These are phyloP conservation scores for Phocoena phocoena DNA, from an alignment of 2,113 vertebrate species.

Conservation along the genomic window DNA sequence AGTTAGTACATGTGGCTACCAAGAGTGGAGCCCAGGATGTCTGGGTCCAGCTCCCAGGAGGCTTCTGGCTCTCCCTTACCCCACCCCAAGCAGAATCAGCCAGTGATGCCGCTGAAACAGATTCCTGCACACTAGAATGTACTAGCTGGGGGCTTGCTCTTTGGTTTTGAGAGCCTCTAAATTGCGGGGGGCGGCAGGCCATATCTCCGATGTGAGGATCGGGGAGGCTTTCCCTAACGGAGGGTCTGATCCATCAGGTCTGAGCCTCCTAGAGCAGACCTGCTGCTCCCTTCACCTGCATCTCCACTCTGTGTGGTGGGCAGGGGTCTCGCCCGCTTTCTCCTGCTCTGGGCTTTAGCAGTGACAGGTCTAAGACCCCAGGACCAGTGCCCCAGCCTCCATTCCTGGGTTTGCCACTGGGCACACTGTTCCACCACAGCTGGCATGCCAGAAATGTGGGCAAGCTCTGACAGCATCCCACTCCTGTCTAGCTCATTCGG, in stretches of 20 bases:
- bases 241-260: fast-evolving
- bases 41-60: not conserved
- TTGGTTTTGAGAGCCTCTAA: not conserved
- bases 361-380: not conserved
- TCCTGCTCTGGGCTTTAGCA: not conserved
- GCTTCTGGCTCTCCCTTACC: fast-evolving
- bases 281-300: fast-evolving
- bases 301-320: not conserved
- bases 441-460: no score
- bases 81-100: not conserved
- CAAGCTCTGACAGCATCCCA: fast-evolving
- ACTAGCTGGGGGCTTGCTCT: not conserved
- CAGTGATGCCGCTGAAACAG: fast-evolving
- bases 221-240: not conserved
- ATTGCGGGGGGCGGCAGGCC: fast-evolving
- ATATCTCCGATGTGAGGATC: fast-evolving
- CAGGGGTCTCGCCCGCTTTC: not conserved
- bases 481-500: not conserved
- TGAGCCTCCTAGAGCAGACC: not conserved
- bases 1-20: not conserved
- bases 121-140: fast-evolving
- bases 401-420: no score
- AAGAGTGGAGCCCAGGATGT: fast-evolving
- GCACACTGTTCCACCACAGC: not conserved
- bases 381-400: not conserved